phyloP scores from a whole-genome alignment of 2,797 vertebrate species.

The Pseudochirops cupreus region DNA sequence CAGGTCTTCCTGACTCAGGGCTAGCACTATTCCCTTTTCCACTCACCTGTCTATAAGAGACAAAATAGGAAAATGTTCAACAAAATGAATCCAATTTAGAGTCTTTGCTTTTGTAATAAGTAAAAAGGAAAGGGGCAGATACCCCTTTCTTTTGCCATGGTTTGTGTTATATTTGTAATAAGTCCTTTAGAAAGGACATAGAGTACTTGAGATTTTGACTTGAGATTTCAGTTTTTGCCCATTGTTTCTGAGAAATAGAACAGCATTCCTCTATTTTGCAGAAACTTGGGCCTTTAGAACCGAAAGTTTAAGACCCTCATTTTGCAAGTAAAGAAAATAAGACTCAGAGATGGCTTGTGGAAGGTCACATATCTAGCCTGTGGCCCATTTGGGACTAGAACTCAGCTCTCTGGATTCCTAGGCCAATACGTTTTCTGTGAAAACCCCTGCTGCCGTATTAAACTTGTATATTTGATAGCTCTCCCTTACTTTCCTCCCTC shows the following conservation, averaged over 20 bases:
- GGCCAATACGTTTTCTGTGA: not conserved
- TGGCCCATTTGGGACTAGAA: not conserved
- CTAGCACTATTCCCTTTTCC: not conserved
- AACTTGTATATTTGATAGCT: not conserved
- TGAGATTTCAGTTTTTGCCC: not conserved
- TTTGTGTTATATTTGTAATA: not conserved
- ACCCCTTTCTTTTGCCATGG: not conserved
- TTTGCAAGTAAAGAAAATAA: not conserved
- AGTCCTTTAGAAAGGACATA: not conserved
- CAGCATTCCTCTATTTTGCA: not conserved
- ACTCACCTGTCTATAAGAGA: not conserved
- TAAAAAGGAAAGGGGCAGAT: not conserved
- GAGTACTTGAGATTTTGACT: not conserved
- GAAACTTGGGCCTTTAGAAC: not conserved
- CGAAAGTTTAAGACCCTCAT: conserved; percentile 16
- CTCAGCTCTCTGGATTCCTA: conserved; percentile 6
- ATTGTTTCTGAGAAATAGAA: not conserved
- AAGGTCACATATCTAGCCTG: not conserved
- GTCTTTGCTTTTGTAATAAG: not conserved
- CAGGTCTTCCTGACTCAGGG: not conserved
- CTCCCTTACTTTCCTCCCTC: conserved; percentile 22
- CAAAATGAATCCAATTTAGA: not conserved
- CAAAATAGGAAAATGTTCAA: not conserved
- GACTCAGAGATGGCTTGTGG: conserved; percentile 8
- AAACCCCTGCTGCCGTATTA: not conserved